Conservation (phyloP, 2,888 invertebrate species). For the Strigamia transsilvanica region DNA sequence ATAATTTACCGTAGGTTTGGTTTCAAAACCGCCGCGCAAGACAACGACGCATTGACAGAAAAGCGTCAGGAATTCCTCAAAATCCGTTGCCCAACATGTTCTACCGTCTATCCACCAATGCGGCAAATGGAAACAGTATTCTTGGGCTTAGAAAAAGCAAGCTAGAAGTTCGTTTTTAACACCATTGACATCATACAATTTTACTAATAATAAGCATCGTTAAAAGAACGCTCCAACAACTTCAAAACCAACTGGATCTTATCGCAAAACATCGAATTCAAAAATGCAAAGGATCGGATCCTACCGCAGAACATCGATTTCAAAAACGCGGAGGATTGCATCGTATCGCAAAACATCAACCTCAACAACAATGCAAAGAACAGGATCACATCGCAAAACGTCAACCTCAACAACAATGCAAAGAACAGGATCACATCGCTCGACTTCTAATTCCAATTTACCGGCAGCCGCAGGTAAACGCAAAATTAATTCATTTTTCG, state of each 20-base stretch:
- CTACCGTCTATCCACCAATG: neutral
- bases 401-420: neutral
- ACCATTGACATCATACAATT: neutral
- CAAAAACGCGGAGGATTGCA: neutral
- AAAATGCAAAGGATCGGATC: neutral
- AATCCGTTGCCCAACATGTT: slow-evolving; percentile 44
- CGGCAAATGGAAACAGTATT: neutral
- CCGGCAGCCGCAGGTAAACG: too few species aligned
- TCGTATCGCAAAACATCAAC: neutral
- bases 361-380: neutral
- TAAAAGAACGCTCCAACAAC: neutral
- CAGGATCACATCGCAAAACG: neutral
- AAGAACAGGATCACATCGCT: neutral
- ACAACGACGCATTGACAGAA: neutral
- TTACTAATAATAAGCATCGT: neutral
- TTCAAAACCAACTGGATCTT: too few species aligned
- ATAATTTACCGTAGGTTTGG: slow-evolving; percentile 26
- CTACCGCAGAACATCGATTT: neutral
- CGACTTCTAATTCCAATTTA: neutral
- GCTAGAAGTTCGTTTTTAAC: neutral
- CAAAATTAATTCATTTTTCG: too few species aligned
- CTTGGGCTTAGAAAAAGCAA: neutral
- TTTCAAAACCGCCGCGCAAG: slow-evolving; percentile 50
- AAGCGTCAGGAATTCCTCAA: slow-evolving; percentile 12
- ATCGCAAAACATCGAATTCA: neutral